A percentile compares a stretch with the other conserved stretches of the same genome.
phyloP scores from a whole-genome alignment of 2,797 vertebrate genomes.

The Pantherophis vulpinus region DNA sequence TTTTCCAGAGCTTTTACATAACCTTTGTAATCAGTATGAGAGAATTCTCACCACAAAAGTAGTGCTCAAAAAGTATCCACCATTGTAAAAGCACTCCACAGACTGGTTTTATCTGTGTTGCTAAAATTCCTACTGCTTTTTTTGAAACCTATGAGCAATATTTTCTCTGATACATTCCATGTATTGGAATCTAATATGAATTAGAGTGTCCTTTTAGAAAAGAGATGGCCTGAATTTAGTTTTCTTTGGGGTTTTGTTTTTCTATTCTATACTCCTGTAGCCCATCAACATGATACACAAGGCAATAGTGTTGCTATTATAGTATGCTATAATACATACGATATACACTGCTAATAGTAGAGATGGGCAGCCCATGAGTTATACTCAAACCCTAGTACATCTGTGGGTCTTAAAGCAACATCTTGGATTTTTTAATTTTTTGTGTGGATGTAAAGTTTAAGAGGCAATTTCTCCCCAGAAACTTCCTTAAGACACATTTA shows the following conservation, averaged over 20 bases:
- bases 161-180: background rate
- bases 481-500: background rate
- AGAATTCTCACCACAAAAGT: background rate
- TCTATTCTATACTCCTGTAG: background rate
- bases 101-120: background rate
- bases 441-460: background rate
- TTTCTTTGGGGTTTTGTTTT: background rate
- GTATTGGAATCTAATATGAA: background rate
- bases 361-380: background rate
- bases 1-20: background rate
- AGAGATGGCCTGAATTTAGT: background rate
- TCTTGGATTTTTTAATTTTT: background rate
- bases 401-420: background rate
- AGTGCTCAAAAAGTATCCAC: background rate
- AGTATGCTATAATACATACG: background rate
- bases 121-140: background rate
- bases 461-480: background rate
- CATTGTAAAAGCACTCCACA: background rate
- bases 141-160: background rate
- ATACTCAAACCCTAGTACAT: background rate
- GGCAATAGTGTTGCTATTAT: background rate
- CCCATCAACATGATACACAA: background rate
- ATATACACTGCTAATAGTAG: background rate
- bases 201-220: background rate
- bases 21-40: background rate